Conservation (phyloP, 2,888 invertebrate genomes). For the Listrodromus nycthemerus region DNA sequence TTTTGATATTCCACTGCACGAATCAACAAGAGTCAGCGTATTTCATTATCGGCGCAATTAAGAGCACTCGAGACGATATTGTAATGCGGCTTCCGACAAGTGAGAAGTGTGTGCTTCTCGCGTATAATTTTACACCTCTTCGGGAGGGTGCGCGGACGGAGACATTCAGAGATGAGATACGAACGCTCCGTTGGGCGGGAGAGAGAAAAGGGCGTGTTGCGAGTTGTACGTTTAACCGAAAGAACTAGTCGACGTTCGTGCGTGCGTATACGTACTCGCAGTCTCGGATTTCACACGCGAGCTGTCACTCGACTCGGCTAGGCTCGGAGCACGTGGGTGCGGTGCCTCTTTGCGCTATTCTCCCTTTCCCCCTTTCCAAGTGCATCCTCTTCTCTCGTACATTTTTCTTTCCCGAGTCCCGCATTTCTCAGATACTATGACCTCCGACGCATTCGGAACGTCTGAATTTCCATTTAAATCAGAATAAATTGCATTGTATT, state of each 20-base stretch:
- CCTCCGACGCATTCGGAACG: neutral
- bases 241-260: conserved; percentile 7
- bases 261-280: conserved; percentile 1
- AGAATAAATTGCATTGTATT: neutral
- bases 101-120: neutral
- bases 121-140: conserved; percentile 26
- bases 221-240: conserved; percentile 26
- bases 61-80: neutral
- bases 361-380: neutral
- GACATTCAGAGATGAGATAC: conserved; percentile 35
- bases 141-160: neutral
- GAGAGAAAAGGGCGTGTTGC: conserved; percentile 31
- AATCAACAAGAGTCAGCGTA: neutral
- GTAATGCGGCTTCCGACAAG: neutral
- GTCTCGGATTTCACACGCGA: conserved; percentile 52
- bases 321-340: conserved; percentile 14
- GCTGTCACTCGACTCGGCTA: conserved; percentile 31
- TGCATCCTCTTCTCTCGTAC: conserved; percentile 5
- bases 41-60: conserved; percentile 3
- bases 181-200: conserved; percentile 29
- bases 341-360: neutral
- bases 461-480: neutral
- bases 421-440: conserved; percentile 8
- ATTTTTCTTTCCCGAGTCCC: neutral
- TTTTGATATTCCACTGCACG: neutral